Base-by-base conservation (phyloP, 2,113 vertebrate genomes). In the Saccopteryx bilineata region DNA sequence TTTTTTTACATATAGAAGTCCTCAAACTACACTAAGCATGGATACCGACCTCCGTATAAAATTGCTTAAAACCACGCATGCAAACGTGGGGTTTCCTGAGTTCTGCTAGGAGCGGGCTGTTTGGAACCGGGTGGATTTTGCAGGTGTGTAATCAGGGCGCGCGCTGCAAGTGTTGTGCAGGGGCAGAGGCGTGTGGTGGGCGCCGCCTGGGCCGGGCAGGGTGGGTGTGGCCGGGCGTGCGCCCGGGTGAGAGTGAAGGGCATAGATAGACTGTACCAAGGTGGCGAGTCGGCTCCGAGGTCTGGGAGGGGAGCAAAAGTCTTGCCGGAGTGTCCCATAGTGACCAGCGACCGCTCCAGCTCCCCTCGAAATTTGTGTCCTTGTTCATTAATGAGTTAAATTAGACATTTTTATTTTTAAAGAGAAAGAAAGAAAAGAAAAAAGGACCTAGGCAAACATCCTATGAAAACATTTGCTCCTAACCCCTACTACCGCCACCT, bases 191-290 rank as follows among this genome's bases (percentile, higher is more conserved):
- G 92, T 46, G 94, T 2, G 69, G 75, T 10, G 87, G 92, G 58
- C 72, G 26, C 75, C 9, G 48, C 83, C 68, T 0, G 23, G 65
- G n/a, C 26, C 2, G 19, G 76, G 61, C 87, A 3, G 86, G 58
- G 86, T 79, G 86, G 96, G 95, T 93, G 96, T 86, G 85, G 91
- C 94, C 24, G 87, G 94, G 92, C 81, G 68, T 74, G 90, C 48
- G 87, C 63, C 66, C 7, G 28, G 83, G 78, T 31, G 83, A 72
- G 76, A 74, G 87, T 68, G 80, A 80, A 61, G 84, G 84, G 72
- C 87, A 5, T 56, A 84, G 46, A 39, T 39, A 39, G 93, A 95
- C 87, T 9, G n/a, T 28, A 2, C 23, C 15, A 17, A 15, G 12
- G 93, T 31, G 86, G 60, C 54, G 61, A 3, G 84, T 56, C 33